Base-by-base conservation (phyloP, 2,888 invertebrate genomes). In the Calameuta filiformis region DNA sequence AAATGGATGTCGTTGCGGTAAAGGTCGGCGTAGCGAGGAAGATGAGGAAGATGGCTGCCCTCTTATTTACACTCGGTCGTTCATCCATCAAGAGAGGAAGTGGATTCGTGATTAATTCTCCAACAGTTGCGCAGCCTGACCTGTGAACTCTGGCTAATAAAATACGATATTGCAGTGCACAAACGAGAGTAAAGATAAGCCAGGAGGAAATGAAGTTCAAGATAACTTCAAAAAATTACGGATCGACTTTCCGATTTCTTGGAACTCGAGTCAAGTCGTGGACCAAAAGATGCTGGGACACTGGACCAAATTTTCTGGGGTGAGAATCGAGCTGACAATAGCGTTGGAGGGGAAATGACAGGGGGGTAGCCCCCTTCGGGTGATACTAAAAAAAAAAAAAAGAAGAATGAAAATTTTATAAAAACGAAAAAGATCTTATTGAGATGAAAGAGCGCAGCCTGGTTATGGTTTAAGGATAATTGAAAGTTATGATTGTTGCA, bases 401-500 rank as follows among this genome's bases (percentile, higher is more conserved):
- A 80, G 75, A 76, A 76, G 76, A 75, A 76, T 35, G 12, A 3
- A 76, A 79, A 80, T 76, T 73, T 77, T 56, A 73, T 37, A 77
- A 81, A 83, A 79, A 76, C 35, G 81, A 77, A 74, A 76, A 81
- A 84, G 85, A 85, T 83, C 83, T 83, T 87, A 87, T 87, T 87
- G 81, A 79, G 82, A 83, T 85, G 85, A 86, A 83, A 86, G 83
- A 83, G 83, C 75, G 81, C 78, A 79, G 79, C 76, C 71, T 75
- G 77, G 73, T 81, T 33, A 81, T 76, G 77, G 81, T 82, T 85
- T 81, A 78, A 81, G 83, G 83, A 85, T 86, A 86, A 86, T 86
- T 86, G 85, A 85, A 86, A 85, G 82, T 86, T 86, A 86, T 83
- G 82, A 86, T 83, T 84, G 79, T 78, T 82, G 11, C 71, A 23